phyloP scores from a whole-genome alignment of 2,797 vertebrate genomes.

The Sylvia borin region DNA sequence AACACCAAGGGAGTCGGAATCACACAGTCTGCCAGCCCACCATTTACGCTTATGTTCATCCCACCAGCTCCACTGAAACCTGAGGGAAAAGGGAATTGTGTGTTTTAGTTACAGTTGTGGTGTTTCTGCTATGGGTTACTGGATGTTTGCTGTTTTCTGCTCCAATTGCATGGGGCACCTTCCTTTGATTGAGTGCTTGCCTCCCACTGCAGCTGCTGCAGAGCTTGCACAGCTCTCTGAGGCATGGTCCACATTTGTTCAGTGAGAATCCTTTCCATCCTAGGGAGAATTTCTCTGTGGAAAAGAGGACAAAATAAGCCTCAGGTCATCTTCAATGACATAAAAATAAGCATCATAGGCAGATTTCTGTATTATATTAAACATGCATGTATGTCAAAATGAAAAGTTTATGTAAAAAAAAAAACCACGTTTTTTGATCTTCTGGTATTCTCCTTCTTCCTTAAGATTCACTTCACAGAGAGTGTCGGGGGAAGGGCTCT shows the following conservation, averaged over 20 bases:
- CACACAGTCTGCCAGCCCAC: not conserved
- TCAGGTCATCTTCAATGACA: not conserved
- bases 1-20: not conserved
- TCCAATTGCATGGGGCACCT: not conserved
- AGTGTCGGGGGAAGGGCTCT: not conserved
- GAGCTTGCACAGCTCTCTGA: not conserved
- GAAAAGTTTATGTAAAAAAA: conserved; percentile 19
- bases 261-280: not conserved
- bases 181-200: not conserved
- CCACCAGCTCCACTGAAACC: not conserved
- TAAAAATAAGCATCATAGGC: not conserved
- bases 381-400: conserved; percentile 33
- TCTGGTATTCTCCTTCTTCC: not conserved
- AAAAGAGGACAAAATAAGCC: conserved; percentile 7
- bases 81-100: not conserved
- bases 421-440: not conserved
- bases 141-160: not conserved
- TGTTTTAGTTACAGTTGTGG: not conserved
- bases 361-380: conserved; percentile 39
- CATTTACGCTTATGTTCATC: not conserved
- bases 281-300: not conserved
- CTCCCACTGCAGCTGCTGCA: not conserved
- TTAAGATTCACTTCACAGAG: not conserved
- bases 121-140: not conserved
- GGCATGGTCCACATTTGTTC: not conserved